Percentiles rank a stretch among this genome's conserved stretches.
Evolutionary conservation across 1,140 invertebrate genomes (phyloP).

Genomic region (Hydropsyche tenuis): DNA sequence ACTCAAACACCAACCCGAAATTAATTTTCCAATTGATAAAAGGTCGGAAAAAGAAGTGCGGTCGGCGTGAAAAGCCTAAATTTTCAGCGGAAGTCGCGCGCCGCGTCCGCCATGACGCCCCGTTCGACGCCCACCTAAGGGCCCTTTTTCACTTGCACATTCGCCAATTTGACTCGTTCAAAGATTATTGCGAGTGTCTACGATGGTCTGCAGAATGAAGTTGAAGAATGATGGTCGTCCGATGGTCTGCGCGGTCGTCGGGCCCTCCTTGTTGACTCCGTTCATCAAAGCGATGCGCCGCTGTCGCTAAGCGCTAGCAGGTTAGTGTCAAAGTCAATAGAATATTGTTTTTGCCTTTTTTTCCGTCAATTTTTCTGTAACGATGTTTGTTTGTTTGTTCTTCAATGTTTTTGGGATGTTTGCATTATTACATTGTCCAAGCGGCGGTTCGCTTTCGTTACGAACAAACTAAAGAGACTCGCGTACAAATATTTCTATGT

Average conservation of each 20-base stretch:
- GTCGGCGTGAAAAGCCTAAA: background rate
- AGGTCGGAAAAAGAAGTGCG: background rate
- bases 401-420: too few species aligned
- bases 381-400: background rate
- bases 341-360: slow-evolving; percentile 33
- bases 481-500: background rate
- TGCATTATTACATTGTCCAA: background rate
- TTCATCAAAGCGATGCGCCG: slow-evolving; percentile 45
- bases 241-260: background rate
- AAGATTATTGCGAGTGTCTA: too few species aligned
- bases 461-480: background rate
- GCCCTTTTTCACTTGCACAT: too few species aligned
- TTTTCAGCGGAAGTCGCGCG: background rate
- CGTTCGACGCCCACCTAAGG: background rate
- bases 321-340: slow-evolving; percentile 46
- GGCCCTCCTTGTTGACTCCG: background rate
- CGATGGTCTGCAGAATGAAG: background rate
- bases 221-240: slow-evolving; percentile 17
- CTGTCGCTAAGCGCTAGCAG: slow-evolving; percentile 36
- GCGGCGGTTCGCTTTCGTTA: background rate
- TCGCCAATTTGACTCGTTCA: too few species aligned
- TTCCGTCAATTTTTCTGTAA: background rate
- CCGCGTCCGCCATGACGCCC: background rate
- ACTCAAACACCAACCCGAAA: background rate
- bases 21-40: background rate